Percentiles rank a stretch among this genome's conserved stretches.
Evolutionary conservation across 2,797 vertebrate genomes (phyloP).

Genomic region (Anabacerthia variegaticeps): DNA sequence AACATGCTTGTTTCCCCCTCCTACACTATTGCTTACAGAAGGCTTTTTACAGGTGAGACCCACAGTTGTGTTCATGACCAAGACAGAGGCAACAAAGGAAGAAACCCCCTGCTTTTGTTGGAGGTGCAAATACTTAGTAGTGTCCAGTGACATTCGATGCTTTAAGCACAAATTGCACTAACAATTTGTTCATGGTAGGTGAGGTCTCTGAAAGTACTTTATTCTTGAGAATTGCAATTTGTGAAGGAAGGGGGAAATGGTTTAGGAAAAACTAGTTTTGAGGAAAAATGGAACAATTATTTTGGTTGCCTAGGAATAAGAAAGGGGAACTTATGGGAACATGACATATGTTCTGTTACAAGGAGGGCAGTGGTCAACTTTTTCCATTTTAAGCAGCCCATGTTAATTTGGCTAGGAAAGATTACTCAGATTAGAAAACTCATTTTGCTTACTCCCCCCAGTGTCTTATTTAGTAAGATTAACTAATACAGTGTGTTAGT

Average conservation of each 20-base stretch:
- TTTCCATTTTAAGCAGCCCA: conserved; percentile 11
- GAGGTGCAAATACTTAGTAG: background rate
- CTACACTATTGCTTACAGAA: background rate
- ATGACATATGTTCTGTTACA: background rate
- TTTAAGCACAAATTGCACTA: background rate
- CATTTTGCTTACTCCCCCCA: background rate
- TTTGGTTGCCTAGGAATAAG: conserved; percentile 4
- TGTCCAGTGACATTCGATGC: background rate
- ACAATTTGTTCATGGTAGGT: background rate
- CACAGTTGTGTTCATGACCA: background rate
- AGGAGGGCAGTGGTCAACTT: background rate
- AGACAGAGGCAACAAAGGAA: background rate
- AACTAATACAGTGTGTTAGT: background rate
- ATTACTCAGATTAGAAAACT: background rate
- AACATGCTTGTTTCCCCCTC: background rate
- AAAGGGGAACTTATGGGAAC: background rate
- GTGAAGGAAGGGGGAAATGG: background rate
- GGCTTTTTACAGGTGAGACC: background rate
- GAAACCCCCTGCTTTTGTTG: background rate
- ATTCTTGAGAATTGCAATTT: background rate
- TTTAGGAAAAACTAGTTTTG: background rate
- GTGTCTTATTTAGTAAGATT: background rate
- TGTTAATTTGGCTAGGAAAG: background rate
- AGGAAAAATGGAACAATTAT: background rate
- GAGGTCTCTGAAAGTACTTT: background rate